Evolutionary conservation across 1,140 invertebrate genomes (phyloP).

Genomic region (Micrasema minimum): DNA sequence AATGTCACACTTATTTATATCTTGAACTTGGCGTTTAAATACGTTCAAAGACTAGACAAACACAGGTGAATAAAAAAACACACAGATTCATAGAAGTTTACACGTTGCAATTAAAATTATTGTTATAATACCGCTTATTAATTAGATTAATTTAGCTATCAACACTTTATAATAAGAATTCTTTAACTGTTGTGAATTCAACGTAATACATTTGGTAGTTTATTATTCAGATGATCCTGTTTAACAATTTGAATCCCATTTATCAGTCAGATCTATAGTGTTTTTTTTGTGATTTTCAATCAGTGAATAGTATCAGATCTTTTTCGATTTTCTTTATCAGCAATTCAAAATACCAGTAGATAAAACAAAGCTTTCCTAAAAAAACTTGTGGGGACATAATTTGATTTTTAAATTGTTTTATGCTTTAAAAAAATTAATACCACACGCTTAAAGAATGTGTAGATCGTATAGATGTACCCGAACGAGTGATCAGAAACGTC

Average conservation of each 20-base stretch:
- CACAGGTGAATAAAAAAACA: not conserved
- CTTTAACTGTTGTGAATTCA: not conserved
- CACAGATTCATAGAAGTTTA: slow-evolving; percentile 2
- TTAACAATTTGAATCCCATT: not conserved
- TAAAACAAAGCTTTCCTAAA: no score
- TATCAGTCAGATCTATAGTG: not conserved
- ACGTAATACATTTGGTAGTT: no score
- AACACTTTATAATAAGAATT: not conserved
- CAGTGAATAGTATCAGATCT: slow-evolving; percentile 11
- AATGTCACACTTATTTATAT: slow-evolving; percentile 5
- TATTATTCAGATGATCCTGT: slow-evolving; percentile 1
- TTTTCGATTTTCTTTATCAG: not conserved
- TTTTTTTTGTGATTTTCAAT: not conserved
- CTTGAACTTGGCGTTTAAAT: not conserved
- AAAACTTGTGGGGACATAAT: no score
- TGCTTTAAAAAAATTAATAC: no score
- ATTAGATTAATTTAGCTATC: not conserved
- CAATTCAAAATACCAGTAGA: no score
- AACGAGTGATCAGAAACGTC: no score
- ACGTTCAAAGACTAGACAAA: slow-evolving; percentile 12
- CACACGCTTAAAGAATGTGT: no score
- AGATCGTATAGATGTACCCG: no score
- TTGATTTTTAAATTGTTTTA: no score
- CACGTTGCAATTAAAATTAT: not conserved
- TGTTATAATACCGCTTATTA: not conserved